These are phyloP conservation scores for Enteromius thamalakanensis DNA, from an alignment of 2,797 vertebrate species.

Conservation along the genomic window DNA sequence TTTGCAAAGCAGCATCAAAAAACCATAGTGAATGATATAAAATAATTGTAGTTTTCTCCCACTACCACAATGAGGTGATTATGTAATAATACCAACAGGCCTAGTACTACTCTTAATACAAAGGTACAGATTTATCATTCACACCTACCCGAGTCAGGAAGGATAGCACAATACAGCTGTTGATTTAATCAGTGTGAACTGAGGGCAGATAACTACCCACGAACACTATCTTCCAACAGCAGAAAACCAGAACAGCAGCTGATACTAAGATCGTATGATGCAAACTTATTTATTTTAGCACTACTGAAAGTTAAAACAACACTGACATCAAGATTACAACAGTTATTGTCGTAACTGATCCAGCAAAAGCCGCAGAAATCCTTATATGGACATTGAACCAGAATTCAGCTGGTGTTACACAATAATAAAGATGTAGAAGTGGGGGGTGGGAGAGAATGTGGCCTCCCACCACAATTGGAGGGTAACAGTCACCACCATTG, in stretches of 20 bases:
- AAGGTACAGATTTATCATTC: background rate
- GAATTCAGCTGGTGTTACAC: background rate
- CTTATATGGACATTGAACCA: constrained; percentile 3
- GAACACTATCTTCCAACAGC: background rate
- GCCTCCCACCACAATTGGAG: constrained; percentile 40
- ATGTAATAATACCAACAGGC: background rate
- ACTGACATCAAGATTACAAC: constrained; percentile 16
- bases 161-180: background rate
- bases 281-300: constrained; percentile 10
- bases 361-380: constrained; percentile 14
- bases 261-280: background rate
- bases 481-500: constrained; percentile 51
- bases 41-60: background rate
- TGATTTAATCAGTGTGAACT: constrained; percentile 1
- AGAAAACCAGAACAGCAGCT: background rate
- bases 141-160: background rate
- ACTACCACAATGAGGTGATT: background rate
- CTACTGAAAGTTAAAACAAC: constrained; percentile 28
- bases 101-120: background rate
- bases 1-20: background rate
- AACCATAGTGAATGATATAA: background rate
- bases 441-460: constrained; percentile 20
- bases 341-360: constrained; percentile 20
- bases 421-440: background rate
- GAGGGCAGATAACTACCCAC: background rate